These are phyloP conservation scores for Typhlichthys subterraneus DNA, from an alignment of 2,797 vertebrate genomes.

Conservation along the genomic window DNA sequence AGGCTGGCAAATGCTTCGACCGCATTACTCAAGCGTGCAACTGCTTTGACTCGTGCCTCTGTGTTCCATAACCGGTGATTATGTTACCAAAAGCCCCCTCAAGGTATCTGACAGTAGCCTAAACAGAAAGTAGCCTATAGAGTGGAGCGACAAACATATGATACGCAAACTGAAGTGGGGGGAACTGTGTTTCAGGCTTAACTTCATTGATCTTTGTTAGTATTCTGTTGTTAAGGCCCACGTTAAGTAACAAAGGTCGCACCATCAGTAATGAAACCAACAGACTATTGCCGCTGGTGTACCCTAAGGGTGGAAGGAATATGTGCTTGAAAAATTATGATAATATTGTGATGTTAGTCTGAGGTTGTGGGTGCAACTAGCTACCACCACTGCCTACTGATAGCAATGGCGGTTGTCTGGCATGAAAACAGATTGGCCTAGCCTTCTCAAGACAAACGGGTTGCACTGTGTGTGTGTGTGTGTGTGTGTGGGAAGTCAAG, in stretches of 20 bases:
- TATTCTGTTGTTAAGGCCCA: too few relatives aligned
- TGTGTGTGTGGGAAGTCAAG: constrained; percentile 31
- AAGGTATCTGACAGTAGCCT: not conserved
- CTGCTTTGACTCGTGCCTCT: not conserved
- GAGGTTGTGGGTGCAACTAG: not conserved
- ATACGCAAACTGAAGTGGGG: too few relatives aligned
- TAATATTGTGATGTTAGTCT: constrained; percentile 1
- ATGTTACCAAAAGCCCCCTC: not conserved
- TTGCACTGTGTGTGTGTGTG: not conserved
- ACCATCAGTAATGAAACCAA: too few relatives aligned
- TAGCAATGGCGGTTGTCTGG: constrained; percentile 1
- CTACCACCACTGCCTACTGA: not conserved
- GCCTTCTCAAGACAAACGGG: constrained; percentile 1
- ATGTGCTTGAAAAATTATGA: constrained; percentile 7
- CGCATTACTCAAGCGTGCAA: not conserved
- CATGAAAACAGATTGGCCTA: constrained; percentile 1
- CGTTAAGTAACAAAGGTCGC: too few relatives aligned
- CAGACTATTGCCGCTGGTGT: too few relatives aligned
- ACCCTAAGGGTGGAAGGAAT: too few relatives aligned
- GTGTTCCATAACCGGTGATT: not conserved
- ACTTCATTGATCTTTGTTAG: too few relatives aligned
- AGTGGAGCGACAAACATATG: too few relatives aligned
- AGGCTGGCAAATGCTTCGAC: not conserved
- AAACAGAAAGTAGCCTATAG: too few relatives aligned
- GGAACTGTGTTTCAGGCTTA: too few relatives aligned